A percentile compares a stretch with the other conserved stretches of the same genome.
Evolutionary conservation across 2,797 vertebrate genomes (phyloP).

Genomic region (Haliaeetus albicilla): DNA sequence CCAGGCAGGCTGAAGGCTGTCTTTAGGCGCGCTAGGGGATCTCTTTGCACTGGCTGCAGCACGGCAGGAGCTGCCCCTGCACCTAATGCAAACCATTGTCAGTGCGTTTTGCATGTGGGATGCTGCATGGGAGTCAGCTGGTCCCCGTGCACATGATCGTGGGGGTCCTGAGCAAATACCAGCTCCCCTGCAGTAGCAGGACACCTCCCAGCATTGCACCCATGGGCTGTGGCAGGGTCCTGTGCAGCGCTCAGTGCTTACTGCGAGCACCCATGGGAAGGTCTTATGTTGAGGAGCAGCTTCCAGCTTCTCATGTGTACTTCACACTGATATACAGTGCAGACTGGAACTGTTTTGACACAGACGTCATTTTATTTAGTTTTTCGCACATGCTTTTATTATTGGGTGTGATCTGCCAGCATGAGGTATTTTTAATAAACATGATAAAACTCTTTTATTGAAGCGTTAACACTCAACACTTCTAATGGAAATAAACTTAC

Average conservation of each 20-base stretch:
- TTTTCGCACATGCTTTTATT: neutral
- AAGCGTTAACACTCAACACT: neutral
- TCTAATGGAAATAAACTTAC: neutral
- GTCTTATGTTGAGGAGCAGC: neutral
- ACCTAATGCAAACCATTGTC: neutral
- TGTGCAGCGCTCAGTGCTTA: neutral
- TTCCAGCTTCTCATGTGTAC: neutral
- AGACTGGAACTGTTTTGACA: neutral
- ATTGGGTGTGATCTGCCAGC: neutral
- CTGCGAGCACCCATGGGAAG: neutral
- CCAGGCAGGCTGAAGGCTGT: neutral
- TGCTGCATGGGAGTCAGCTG: too few species aligned
- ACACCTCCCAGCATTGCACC: neutral
- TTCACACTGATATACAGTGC: neutral
- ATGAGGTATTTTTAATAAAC: neutral
- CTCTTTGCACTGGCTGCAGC: neutral
- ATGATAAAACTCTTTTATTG: neutral
- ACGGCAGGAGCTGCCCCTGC: neutral
- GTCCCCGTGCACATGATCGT: accelerated
- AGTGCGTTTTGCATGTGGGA: accelerated
- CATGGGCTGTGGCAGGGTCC: too few species aligned
- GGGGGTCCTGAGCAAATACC: neutral
- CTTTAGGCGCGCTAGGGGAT: neutral
- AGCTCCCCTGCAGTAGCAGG: neutral
- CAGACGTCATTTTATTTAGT: neutral